Percentiles rank a stretch among this genome's conserved stretches.
Evolutionary conservation across 1,140 invertebrate species (phyloP).

Genomic region (Drosophila athabasca): DNA sequence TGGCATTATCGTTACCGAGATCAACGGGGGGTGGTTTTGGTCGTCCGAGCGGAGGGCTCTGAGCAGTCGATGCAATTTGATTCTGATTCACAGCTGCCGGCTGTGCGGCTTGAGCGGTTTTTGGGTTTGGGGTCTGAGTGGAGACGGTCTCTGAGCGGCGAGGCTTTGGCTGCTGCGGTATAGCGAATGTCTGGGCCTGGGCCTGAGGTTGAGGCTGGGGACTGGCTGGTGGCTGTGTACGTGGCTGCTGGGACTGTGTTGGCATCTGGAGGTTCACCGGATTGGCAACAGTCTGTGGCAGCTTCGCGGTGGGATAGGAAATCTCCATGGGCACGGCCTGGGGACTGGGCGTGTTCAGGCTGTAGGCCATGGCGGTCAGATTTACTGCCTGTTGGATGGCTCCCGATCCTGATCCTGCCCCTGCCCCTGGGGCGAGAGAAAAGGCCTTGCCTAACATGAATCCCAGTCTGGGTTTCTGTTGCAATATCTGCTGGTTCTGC

Average conservation of each 20-base stretch:
- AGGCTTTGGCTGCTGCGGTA: conserved; percentile 29
- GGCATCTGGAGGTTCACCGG: conserved; percentile 1
- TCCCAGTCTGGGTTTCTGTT: conserved; percentile 1
- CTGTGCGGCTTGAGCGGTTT: background rate
- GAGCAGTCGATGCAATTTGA: background rate
- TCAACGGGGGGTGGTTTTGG: conserved; percentile 30
- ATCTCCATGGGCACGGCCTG: conserved; percentile 51
- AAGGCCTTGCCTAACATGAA: conserved; percentile 56
- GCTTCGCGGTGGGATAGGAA: conserved; percentile 32
- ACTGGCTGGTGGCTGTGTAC: background rate
- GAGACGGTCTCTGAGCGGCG: conserved; percentile 41
- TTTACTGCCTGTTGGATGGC: conserved; percentile 23
- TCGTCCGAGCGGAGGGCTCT: background rate
- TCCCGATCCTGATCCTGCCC: conserved; percentile 8
- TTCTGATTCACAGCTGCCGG: background rate
- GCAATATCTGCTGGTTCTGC: conserved; percentile 1
- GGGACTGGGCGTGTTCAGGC: conserved; percentile 54
- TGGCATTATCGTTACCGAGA: conserved; percentile 62
- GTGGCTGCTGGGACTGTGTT: background rate
- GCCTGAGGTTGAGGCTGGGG: background rate
- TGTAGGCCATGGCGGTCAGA: conserved; percentile 30
- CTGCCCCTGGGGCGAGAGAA: conserved; percentile 18
- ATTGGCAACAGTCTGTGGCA: background rate
- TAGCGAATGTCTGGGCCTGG: conserved; percentile 12
- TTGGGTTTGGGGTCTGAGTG: conserved; percentile 39